Percentiles rank a stretch among this genome's conserved stretches.
Conservation (phyloP, 2,888 invertebrate genomes). For the Agrotis clavis region DNA sequence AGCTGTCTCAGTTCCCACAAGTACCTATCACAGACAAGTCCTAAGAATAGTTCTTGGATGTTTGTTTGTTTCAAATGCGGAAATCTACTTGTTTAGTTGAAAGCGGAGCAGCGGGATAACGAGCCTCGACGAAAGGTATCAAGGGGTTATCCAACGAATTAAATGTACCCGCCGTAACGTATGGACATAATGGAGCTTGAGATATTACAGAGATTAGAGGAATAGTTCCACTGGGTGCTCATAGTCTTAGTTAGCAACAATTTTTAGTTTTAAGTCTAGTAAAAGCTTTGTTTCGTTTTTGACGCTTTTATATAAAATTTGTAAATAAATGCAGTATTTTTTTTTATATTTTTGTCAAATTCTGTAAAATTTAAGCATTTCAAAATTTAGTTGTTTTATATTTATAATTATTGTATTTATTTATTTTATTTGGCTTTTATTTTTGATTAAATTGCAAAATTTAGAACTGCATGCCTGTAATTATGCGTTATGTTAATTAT, state of each 20-base stretch:
- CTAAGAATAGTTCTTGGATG: slow-evolving; percentile 28
- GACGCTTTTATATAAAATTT: slow-evolving; percentile 41
- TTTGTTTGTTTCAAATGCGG: slow-evolving; percentile 55
- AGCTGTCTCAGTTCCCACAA: slow-evolving; percentile 44
- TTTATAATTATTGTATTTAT: slow-evolving; percentile 5
- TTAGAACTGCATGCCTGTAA: slow-evolving; percentile 37
- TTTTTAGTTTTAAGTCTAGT: slow-evolving; percentile 19
- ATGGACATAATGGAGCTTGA: slow-evolving; percentile 14
- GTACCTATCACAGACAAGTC: slow-evolving; percentile 22
- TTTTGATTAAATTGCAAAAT: neutral
- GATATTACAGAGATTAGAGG: slow-evolving; percentile 55
- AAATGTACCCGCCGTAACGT: slow-evolving; percentile 39
- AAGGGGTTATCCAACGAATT: slow-evolving; percentile 32
- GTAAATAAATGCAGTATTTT: slow-evolving; percentile 8
- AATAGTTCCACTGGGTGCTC: slow-evolving; percentile 49
- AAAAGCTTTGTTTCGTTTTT: slow-evolving; percentile 30
- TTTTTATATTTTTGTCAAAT: slow-evolving; percentile 6
- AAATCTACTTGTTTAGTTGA: slow-evolving; percentile 71
- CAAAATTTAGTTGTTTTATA: slow-evolving; percentile 5
- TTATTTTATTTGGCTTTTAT: slow-evolving; percentile 4
- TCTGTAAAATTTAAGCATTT: slow-evolving; percentile 13
- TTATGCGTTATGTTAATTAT: slow-evolving; percentile 44
- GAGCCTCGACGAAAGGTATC: slow-evolving; percentile 69
- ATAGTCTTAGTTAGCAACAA: slow-evolving; percentile 15
- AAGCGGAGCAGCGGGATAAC: slow-evolving; percentile 59